Base-by-base conservation (phyloP, 2,797 vertebrate species). In the Takifugu ocellatus region DNA sequence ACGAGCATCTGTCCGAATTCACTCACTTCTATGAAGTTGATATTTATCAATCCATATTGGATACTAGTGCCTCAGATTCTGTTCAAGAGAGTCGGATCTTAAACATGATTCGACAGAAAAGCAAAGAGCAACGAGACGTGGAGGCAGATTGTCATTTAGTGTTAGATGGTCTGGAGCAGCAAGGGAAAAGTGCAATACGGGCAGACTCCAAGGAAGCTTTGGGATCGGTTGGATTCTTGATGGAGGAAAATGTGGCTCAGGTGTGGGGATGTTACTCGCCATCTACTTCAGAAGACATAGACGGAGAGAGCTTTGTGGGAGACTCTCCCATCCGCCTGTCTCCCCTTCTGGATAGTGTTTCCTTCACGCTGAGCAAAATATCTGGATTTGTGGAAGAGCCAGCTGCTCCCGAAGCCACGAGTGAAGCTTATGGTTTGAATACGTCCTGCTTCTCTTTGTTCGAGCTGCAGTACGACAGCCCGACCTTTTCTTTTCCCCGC, bases 31-130 rank as follows among this genome's bases (percentile, higher is more conserved):
- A 98, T 93, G 97, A 99, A 99, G 97, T 99, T 64, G 96, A 97
- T 81, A 96, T 99, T 92, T 98, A 99, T 89, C 96, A 96, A 96
- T 99, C 97, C 97, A 99, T 98, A 96, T 98, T 99, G 97, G 97
- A 99, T 98, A 94, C 96, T 91, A 95, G 97, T 99, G 97, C 97
- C 97, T 99, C 97, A 95, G 94, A 97, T 90, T 92, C 92, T 68
- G 91, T 93, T 92, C 94, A 95, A 94, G 97, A 98, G 90, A 99
- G 97, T 94, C 96, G 96, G 77, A 98, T 99, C 91, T 92, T 99
- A 87, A 97, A 93, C 90, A 96, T 99, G 96, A 98, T 99, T 93
- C 95, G 94, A 88, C 96, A 96, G 31, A 98, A 98, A 82, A 95
- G 95, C 92, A 92, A 92, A 90, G 94, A 96, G 92, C 93, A 92